Conservation (phyloP, 2,797 vertebrate genomes). For the Octomys mimax region DNA sequence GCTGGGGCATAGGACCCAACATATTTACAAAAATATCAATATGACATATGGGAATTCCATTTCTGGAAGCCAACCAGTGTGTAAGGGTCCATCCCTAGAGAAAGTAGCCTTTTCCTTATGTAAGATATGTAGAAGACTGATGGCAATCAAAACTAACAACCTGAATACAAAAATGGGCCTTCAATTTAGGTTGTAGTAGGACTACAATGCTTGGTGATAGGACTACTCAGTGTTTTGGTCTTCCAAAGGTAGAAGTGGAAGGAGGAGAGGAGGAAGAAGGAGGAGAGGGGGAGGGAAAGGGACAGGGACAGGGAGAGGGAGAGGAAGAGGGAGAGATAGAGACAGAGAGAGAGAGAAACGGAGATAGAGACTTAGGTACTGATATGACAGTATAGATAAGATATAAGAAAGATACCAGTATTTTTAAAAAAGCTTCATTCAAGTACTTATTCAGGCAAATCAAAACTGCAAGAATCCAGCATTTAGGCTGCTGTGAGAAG, state of each 20-base stretch:
- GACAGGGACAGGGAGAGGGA: too few relatives aligned
- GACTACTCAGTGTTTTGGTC: background rate
- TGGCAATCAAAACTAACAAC: constrained; percentile 36
- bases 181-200: background rate
- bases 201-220: background rate
- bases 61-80: constrained; percentile 36
- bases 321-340: too few relatives aligned
- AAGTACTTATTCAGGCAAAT: constrained; percentile 51
- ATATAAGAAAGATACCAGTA: constrained; percentile 52
- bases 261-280: too few relatives aligned
- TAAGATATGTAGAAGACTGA: background rate
- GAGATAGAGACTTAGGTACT: background rate
- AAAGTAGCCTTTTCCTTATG: background rate
- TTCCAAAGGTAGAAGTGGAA: background rate
- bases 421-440: background rate
- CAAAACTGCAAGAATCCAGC: constrained; percentile 3
- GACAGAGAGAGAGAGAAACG: background rate
- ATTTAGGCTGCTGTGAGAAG: constrained; percentile 43
- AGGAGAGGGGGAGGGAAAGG: too few relatives aligned
- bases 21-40: constrained; percentile 38
- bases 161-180: constrained; percentile 9
- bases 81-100: background rate
- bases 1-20: background rate
- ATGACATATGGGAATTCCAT: background rate
- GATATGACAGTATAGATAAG: background rate